Conservation (phyloP, 2,113 vertebrate genomes). For the Australoheros scitulus region DNA sequence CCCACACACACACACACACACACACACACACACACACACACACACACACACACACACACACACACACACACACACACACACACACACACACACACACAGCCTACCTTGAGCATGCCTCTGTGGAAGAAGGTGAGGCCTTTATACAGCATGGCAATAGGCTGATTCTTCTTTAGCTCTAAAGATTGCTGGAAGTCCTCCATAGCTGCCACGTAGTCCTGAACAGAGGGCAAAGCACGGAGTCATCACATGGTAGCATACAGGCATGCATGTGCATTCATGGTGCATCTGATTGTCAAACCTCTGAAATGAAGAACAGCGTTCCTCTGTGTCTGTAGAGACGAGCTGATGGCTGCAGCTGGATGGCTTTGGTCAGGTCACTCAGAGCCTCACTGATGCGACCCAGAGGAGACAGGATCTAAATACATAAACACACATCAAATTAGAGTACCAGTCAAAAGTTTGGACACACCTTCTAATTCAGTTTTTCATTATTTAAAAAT, state of each 20-base stretch:
- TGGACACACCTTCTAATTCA: too few relatives aligned
- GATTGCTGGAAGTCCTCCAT: constrained; percentile 96
- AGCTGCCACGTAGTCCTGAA: constrained; percentile 92
- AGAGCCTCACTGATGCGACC: constrained; percentile 94
- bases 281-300: constrained; percentile 76
- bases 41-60: too few relatives aligned
- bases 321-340: constrained; percentile 93
- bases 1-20: too few relatives aligned
- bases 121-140: constrained; percentile 98
- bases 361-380: constrained; percentile 93
- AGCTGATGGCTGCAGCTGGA: constrained; percentile 94
- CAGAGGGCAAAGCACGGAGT: background rate
- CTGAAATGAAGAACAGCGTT: constrained; percentile 96
- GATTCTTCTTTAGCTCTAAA: constrained; percentile 93
- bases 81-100: background rate
- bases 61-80: too few relatives aligned
- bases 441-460: too few relatives aligned
- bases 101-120: constrained; percentile 94
- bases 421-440: background rate
- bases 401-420: constrained; percentile 91
- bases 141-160: constrained; percentile 96
- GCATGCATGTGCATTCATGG: background rate
- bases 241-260: background rate
- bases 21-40: too few relatives aligned
- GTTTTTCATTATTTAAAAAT: too few relatives aligned